phyloP scores from a whole-genome alignment of 2,797 vertebrate species.

The Pangasius larnaudii region DNA sequence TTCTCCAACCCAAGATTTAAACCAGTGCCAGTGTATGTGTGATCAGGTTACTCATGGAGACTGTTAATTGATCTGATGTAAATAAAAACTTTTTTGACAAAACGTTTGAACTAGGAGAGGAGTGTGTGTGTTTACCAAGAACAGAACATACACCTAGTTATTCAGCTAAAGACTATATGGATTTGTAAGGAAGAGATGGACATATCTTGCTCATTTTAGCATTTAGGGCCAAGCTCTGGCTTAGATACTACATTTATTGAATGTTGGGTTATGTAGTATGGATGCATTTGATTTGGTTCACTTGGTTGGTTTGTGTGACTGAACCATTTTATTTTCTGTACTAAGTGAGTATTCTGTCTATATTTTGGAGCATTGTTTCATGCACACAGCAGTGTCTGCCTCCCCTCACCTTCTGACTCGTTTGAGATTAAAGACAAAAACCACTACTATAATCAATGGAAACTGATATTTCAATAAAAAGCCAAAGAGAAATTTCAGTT shows the following conservation, averaged over 20 bases:
- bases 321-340: slow-evolving; percentile 62
- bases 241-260: slow-evolving; percentile 24
- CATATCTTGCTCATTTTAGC: slow-evolving; percentile 58
- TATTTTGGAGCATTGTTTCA: slow-evolving; percentile 40
- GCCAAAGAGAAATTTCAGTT: not conserved
- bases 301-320: not conserved
- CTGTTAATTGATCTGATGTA: slow-evolving; percentile 53
- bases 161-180: slow-evolving; percentile 56
- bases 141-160: not conserved
- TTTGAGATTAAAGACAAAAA: not conserved
- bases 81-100: slow-evolving; percentile 55
- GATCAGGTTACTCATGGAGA: slow-evolving; percentile 41
- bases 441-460: not conserved
- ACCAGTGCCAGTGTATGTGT: slow-evolving; percentile 48
- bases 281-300: not conserved
- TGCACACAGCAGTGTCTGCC: slow-evolving; percentile 21
- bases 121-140: slow-evolving; percentile 30
- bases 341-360: slow-evolving; percentile 70
- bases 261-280: not conserved
- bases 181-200: slow-evolving; percentile 57
- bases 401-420: not conserved
- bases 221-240: slow-evolving; percentile 23
- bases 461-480: slow-evolving; percentile 25
- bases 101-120: slow-evolving; percentile 13
- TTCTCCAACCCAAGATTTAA: slow-evolving; percentile 34